Evolutionary conservation across 64 coral and sea anemone species (phyloP).

Genomic region (Actinia tenebrosa): DNA sequence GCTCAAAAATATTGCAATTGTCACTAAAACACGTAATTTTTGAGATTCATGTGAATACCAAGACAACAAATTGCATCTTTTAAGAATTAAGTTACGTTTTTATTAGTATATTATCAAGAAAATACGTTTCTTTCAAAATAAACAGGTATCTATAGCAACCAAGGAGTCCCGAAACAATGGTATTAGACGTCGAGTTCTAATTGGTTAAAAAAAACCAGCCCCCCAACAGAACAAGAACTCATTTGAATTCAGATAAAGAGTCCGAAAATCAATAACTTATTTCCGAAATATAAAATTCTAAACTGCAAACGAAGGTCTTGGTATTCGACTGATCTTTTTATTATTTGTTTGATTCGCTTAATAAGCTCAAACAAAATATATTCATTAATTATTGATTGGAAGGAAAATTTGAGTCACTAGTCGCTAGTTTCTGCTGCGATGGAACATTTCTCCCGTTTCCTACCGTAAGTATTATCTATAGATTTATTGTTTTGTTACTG

Average conservation of each 20-base stretch:
- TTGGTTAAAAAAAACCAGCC: neutral
- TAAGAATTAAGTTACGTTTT: neutral
- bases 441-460: conserved; percentile 32
- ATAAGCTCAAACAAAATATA: neutral
- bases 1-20: too few species aligned
- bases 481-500: neutral
- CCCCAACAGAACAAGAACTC: neutral
- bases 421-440: neutral
- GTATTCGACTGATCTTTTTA: neutral
- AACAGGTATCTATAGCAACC: neutral
- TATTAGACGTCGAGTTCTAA: neutral
- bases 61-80: neutral
- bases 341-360: neutral
- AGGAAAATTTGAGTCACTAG: neutral
- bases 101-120: neutral
- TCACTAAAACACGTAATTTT: too few species aligned
- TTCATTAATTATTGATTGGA: neutral
- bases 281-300: neutral
- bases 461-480: conserved; percentile 42
- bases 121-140: neutral
- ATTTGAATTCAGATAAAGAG: conserved; percentile 6
- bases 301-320: neutral
- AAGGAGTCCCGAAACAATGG: conserved; percentile 3
- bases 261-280: neutral
- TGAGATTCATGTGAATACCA: neutral